Evolutionary conservation across 2,797 vertebrate species (phyloP), one percentile per base, ranked within the genome.

Genomic region (Lacerta bilineata): DNA sequence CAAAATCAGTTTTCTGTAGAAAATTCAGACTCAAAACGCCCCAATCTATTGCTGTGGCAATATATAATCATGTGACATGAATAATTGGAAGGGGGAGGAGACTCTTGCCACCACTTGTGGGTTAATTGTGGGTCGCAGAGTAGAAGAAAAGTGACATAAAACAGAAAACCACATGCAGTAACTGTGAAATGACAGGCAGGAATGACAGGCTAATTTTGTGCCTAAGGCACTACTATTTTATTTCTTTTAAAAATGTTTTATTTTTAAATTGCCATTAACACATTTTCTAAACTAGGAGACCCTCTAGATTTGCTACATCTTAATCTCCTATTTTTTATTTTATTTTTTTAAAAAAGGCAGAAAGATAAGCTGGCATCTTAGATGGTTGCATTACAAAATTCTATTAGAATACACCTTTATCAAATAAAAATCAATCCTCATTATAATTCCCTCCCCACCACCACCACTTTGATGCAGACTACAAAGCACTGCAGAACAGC

Each of bases 401-500:
- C 8, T 11, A 80, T 82, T 75, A 91, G 84, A 92, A 84, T 91
- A 88, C 50, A 93, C 59, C 84, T 90, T 39, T 46, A 93, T 85
- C 75, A 91, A 89, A 93, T 41, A 93, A 94, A 68, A 95, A 94
- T 94, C 23, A 39, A 92, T 83, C 64, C 87, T 83, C 87, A 93
- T 91, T 94, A 91, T 84, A 84, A 86, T 80, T 93, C 83, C 74
- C 29, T 89, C 77, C 82, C 72, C 9, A 69, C 55, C 46, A n/a
- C 77, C 25, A 41, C 13, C 27, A 4, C 92, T 93, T 93, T 88
- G 88, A 93, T 93, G 91, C 8, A 91, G 71, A 92, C 85, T 89
- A 91, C 84, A 95, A 93, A 95, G 87, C 92, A 92, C 87, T 90
- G 86, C 55, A 91, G 87, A 91, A 88, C 85, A 91, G 87, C 93